Percentiles rank a stretch among this genome's conserved stretches.
Conservation (phyloP, 2,888 invertebrate genomes). For the Silvanus unidentatus region DNA sequence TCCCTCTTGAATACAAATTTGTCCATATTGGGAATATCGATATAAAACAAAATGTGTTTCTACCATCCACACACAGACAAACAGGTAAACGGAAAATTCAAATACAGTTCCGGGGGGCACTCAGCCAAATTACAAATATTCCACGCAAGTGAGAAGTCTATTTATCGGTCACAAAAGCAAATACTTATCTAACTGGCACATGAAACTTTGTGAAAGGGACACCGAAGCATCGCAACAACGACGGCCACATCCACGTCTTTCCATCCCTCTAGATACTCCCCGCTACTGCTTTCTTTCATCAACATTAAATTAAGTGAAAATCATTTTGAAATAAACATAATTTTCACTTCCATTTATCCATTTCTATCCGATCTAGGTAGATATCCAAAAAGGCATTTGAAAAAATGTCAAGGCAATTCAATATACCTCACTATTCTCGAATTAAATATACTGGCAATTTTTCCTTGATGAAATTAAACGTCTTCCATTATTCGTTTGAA, state of each 20-base stretch:
- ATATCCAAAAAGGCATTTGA: slow-evolving; percentile 63
- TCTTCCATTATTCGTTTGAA: too few relatives aligned
- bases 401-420: slow-evolving; percentile 64
- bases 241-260: too few relatives aligned
- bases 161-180: slow-evolving; percentile 60
- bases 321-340: too few relatives aligned
- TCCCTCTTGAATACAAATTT: slow-evolving; percentile 25
- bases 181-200: slow-evolving; percentile 53
- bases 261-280: too few relatives aligned
- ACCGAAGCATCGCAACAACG: too few relatives aligned
- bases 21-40: slow-evolving; percentile 21
- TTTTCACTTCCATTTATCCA: too few relatives aligned
- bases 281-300: too few relatives aligned
- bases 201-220: too few relatives aligned
- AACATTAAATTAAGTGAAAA: slow-evolving; percentile 59
- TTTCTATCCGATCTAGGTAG: too few relatives aligned
- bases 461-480: too few relatives aligned
- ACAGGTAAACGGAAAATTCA: slow-evolving; percentile 58
- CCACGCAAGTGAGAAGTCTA: slow-evolving; percentile 63
- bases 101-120: slow-evolving; percentile 53
- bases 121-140: slow-evolving; percentile 66
- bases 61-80: too few relatives aligned
- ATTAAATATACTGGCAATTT: too few relatives aligned
- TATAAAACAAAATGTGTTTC: slow-evolving; percentile 19
- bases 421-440: slow-evolving; percentile 68